A percentile compares a stretch with the other conserved stretches of the same genome.
phyloP scores from a whole-genome alignment of 2,888 invertebrate species.

The Vandiemenella viatica region DNA sequence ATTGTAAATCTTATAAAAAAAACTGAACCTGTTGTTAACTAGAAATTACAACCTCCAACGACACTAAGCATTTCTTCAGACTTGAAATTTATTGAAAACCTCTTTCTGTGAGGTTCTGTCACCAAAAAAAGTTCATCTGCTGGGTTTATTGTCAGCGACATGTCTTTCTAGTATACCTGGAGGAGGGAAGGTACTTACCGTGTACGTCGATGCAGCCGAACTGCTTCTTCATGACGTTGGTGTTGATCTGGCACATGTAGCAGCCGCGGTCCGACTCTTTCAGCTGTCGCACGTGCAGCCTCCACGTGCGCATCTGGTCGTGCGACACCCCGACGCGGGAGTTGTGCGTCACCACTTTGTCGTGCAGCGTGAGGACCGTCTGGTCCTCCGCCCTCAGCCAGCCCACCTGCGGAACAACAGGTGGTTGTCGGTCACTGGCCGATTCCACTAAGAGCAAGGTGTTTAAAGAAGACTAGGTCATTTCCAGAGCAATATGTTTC shows the following conservation, averaged over 20 bases:
- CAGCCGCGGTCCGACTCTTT: conserved; percentile 60
- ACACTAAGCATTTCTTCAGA: too few species aligned
- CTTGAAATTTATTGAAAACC: too few species aligned
- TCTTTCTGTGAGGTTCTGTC: too few species aligned
- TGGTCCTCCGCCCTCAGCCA: conserved; percentile 64
- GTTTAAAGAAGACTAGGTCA: too few species aligned
- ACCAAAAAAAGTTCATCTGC: too few species aligned
- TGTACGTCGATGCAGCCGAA: conserved; percentile 62
- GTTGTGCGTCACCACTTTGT: conserved; percentile 59
- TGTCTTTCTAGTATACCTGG: background rate
- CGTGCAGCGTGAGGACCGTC: conserved; percentile 56
- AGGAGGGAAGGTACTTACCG: conserved; percentile 42
- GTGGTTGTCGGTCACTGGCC: too few species aligned
- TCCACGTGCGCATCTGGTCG: conserved; percentile 56
- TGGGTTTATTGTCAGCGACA: too few species aligned
- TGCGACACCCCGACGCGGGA: conserved; percentile 50
- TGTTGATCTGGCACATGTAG: conserved; percentile 71
- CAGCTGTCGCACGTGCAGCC: conserved; percentile 53
- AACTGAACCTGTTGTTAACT: too few species aligned
- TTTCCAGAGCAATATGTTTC: too few species aligned
- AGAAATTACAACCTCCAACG: too few species aligned
- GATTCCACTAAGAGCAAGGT: too few species aligned
- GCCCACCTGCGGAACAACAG: conserved; percentile 45
- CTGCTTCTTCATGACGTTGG: conserved; percentile 60
- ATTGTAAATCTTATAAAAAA: too few species aligned